Percentiles rank a stretch among this genome's conserved stretches.
Evolutionary conservation across 64 coral and sea anemone genomes (phyloP).

Genomic region (Montipora cactus): DNA sequence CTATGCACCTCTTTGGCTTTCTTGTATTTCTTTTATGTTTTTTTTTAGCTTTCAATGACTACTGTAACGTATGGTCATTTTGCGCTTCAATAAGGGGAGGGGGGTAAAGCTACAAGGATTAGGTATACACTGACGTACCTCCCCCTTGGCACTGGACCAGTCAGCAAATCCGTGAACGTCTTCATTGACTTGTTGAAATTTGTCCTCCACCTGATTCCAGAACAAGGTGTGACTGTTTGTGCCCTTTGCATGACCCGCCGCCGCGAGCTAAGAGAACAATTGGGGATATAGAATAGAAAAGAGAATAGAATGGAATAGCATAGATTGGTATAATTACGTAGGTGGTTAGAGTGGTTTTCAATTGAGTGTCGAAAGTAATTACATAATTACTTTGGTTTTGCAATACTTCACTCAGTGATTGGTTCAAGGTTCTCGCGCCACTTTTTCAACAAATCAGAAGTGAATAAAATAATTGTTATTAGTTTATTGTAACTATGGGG

Average conservation of each 20-base stretch:
- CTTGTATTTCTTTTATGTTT: neutral
- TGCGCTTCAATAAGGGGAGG: no score
- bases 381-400: no score
- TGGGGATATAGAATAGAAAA: no score
- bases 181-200: constrained; percentile 42
- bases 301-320: no score
- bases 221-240: constrained; percentile 73
- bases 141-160: constrained; percentile 41
- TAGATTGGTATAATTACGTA: no score
- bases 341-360: no score
- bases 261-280: constrained; percentile 60
- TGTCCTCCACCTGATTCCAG: constrained; percentile 63
- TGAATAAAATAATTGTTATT: no score
- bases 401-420: no score
- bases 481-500: no score
- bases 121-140: constrained; percentile 20
- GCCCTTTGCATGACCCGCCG: constrained; percentile 47
- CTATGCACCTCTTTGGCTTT: neutral
- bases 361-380: no score
- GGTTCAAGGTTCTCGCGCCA: no score
- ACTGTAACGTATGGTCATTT: neutral
- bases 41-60: neutral
- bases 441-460: no score
- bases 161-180: constrained; percentile 19
- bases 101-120: neutral